phyloP scores from a whole-genome alignment of 1,140 invertebrate genomes.

The Agraylea sexmaculata region DNA sequence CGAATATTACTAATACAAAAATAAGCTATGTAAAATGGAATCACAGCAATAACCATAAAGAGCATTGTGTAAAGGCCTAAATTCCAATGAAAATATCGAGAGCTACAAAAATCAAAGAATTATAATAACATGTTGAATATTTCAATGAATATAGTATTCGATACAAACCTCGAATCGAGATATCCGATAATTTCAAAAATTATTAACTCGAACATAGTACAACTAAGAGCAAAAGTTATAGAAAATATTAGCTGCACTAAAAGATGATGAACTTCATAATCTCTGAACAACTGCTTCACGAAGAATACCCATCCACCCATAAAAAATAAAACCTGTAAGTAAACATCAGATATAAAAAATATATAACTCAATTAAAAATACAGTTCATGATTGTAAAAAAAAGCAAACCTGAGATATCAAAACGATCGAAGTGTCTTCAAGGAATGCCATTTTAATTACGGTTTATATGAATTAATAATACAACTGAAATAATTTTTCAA shows the following conservation, averaged over 20 bases:
- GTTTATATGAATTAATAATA: too few relatives aligned
- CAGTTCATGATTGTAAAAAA: slow-evolving; percentile 6
- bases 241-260: slow-evolving; percentile 95
- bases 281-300: slow-evolving; percentile 92
- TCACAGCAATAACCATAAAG: slow-evolving; percentile 89
- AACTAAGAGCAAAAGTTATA: slow-evolving; percentile 91
- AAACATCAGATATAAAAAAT: slow-evolving; percentile 10
- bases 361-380: slow-evolving; percentile 13
- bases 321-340: slow-evolving; percentile 84
- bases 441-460: slow-evolving; percentile 31
- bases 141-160: slow-evolving; percentile 5
- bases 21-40: slow-evolving; percentile 96
- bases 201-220: slow-evolving; percentile 99
- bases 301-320: slow-evolving; percentile 97
- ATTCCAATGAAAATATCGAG: slow-evolving; percentile 94
- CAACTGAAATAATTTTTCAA: too few relatives aligned
- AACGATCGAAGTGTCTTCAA: slow-evolving; percentile 37
- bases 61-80: slow-evolving; percentile 82
- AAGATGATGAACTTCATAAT: slow-evolving; percentile 95
- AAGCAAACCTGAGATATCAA: slow-evolving; percentile 34
- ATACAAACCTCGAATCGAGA: slow-evolving; percentile 53
- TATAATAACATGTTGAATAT: slow-evolving; percentile 10
- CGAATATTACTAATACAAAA: slow-evolving; percentile 85
- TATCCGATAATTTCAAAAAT: slow-evolving; percentile 99
- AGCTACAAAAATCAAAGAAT: slow-evolving; percentile 48